Percentiles rank a stretch among this genome's conserved stretches.
phyloP scores from a whole-genome alignment of 1,140 invertebrate genomes.

The Drosophila trapezifrons region DNA sequence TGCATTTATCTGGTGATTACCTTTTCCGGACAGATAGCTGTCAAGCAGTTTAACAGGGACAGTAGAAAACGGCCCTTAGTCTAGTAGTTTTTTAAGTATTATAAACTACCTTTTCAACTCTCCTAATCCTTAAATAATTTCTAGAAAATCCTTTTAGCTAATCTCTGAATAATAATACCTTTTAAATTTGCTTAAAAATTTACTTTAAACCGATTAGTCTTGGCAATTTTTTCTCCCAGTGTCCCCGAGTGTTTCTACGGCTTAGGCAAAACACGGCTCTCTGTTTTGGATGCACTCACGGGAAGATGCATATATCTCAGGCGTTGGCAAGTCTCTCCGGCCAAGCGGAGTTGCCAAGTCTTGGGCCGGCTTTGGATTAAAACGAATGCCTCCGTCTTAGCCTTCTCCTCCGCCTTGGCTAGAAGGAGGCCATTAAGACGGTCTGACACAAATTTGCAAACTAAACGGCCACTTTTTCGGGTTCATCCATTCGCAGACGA shows the following conservation, averaged over 20 bases:
- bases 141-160: no score
- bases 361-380: conserved; percentile 17
- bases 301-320: conserved; percentile 29
- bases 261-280: conserved; percentile 23
- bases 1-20: no score
- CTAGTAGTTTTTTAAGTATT: no score
- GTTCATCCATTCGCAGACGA: conserved; percentile 44
- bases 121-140: no score
- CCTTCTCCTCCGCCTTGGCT: neutral
- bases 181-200: neutral
- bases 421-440: conserved; percentile 4
- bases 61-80: no score
- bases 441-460: conserved; percentile 48
- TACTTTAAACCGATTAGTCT: neutral
- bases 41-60: no score
- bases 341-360: conserved; percentile 16
- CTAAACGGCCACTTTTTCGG: conserved; percentile 61
- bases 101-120: no score
- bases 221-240: neutral
- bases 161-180: no score
- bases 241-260: neutral
- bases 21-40: no score
- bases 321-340: conserved; percentile 23
- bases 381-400: conserved; percentile 25
- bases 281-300: conserved; percentile 15